Conservation (phyloP, 2,113 vertebrate species). For the Hemibagrus wyckioides region DNA sequence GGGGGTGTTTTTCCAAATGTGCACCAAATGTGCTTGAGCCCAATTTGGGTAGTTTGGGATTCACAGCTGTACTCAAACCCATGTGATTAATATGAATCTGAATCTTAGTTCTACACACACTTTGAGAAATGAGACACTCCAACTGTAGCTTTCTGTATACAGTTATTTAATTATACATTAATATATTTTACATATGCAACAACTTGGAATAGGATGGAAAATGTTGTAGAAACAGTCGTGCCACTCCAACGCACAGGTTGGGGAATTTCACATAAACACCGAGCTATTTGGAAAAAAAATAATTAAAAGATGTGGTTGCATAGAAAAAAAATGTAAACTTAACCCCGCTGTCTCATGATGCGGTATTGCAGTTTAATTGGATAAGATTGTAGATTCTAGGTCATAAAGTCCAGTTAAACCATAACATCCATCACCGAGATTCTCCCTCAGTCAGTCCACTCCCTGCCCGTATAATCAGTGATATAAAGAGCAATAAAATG, state of each 20-base stretch:
- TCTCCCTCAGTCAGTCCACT: neutral
- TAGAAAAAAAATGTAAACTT: conserved; percentile 17
- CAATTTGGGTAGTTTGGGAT: neutral
- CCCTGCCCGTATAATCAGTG: neutral
- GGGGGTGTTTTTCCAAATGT: no score
- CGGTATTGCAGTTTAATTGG: neutral
- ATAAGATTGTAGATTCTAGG: neutral
- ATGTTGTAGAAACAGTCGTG: neutral
- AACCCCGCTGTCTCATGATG: no score
- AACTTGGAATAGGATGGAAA: neutral
- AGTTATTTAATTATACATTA: neutral
- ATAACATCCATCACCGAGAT: neutral
- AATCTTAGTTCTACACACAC: neutral
- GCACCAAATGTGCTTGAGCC: neutral
- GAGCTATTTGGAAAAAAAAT: neutral
- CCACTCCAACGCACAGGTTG: neutral
- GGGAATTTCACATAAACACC: neutral
- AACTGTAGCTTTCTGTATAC: neutral
- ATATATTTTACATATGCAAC: neutral
- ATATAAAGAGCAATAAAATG: neutral
- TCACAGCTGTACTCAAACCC: neutral
- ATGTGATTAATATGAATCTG: neutral
- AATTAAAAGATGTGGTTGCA: neutral
- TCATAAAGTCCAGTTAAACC: neutral
- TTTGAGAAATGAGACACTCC: neutral